A percentile compares a stretch with the other conserved stretches of the same genome.
Evolutionary conservation across 1,140 invertebrate genomes (phyloP).

Genomic region (Lutraria rhynchaena): DNA sequence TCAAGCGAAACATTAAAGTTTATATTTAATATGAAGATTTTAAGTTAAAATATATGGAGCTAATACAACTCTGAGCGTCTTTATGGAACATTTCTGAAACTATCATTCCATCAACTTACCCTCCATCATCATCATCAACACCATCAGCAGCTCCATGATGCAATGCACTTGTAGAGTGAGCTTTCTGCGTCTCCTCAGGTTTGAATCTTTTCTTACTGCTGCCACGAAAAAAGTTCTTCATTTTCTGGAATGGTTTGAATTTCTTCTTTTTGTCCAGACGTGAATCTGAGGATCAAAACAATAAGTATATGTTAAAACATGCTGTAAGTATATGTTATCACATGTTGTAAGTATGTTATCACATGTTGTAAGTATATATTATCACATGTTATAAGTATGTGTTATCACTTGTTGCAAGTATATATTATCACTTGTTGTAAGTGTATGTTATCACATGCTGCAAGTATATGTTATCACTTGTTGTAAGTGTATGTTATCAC

Average conservation of each 20-base stretch:
- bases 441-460: neutral
- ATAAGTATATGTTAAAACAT: neutral
- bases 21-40: too few relatives aligned
- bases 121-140: conserved; percentile 54
- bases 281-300: neutral
- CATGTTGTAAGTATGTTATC: neutral
- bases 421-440: neutral
- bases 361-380: neutral
- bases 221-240: conserved; percentile 48
- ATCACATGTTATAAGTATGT: neutral
- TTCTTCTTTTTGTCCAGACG: conserved; percentile 44
- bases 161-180: conserved; percentile 31
- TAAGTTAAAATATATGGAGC: too few relatives aligned
- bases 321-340: neutral
- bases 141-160: neutral
- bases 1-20: too few relatives aligned
- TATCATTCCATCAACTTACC: too few relatives aligned
- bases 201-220: conserved; percentile 55
- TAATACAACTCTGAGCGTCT: too few relatives aligned
- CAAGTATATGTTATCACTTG: neutral
- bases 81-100: too few relatives aligned
- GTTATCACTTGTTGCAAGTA: neutral
- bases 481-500: too few relatives aligned
- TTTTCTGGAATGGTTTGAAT: conserved; percentile 45
- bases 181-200: conserved; percentile 30